Conservation (phyloP, 2,113 vertebrate genomes). For the Peromyscus polionotus region DNA sequence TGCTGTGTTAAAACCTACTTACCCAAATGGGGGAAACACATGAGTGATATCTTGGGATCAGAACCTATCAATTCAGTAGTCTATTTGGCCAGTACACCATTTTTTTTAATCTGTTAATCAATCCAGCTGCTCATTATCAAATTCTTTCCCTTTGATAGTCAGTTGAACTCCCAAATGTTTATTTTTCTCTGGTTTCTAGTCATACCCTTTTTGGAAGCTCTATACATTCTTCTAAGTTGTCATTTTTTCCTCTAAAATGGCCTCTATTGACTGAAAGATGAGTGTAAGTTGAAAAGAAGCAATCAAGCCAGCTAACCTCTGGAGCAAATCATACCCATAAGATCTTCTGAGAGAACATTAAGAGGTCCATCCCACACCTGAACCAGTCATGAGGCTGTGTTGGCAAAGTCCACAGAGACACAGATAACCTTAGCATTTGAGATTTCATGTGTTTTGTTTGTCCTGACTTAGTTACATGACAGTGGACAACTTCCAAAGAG, state of each 20-base stretch:
- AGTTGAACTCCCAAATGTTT: slow-evolving; percentile 22
- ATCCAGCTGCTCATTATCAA: not conserved
- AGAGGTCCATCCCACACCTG: not conserved
- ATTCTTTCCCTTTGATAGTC: slow-evolving; percentile 17
- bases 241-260: not conserved
- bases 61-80: not conserved
- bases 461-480: slow-evolving; percentile 93
- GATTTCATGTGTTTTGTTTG: not conserved
- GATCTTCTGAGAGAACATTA: not conserved
- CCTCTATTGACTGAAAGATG: not conserved
- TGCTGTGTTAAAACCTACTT: not conserved
- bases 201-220: not conserved
- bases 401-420: not conserved
- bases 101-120: slow-evolving; percentile 4
- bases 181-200: slow-evolving; percentile 17
- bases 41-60: not conserved
- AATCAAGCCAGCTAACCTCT: not conserved
- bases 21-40: slow-evolving; percentile 5
- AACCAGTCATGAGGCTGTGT: not conserved
- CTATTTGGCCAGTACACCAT: not conserved
- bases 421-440: not conserved
- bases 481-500: slow-evolving; percentile 97
- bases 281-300: slow-evolving; percentile 23
- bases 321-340: not conserved
- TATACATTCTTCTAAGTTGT: not conserved